These are phyloP conservation scores for Apogon hyalosoma DNA, from an alignment of 2,797 vertebrate species.

Conservation along the genomic window DNA sequence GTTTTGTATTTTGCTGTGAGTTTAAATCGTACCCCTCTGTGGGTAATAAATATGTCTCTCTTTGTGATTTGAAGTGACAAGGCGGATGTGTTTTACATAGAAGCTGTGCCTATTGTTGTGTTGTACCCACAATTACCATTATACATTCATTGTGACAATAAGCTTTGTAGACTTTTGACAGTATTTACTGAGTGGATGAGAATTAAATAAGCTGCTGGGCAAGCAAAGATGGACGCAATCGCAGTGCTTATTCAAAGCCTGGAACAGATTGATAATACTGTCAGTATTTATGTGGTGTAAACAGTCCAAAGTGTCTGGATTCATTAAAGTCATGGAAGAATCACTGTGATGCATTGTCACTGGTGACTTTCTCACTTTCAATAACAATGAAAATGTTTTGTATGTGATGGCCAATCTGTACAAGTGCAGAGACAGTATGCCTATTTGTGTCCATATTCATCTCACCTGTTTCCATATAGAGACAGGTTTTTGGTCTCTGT, in stretches of 20 bases:
- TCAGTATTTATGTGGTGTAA: constrained; percentile 50
- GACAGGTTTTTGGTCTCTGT: too few species aligned
- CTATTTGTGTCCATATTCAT: too few species aligned
- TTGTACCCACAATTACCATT: constrained; percentile 22
- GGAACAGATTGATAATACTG: constrained; percentile 47
- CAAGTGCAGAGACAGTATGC: too few species aligned
- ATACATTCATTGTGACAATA: constrained; percentile 10
- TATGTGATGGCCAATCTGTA: too few species aligned
- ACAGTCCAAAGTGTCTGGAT: constrained; percentile 20
- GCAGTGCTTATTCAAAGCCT: constrained; percentile 42
- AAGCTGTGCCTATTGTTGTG: constrained; percentile 6
- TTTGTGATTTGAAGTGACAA: constrained; percentile 25
- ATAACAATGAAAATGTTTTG: background rate
- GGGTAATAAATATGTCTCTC: constrained; percentile 12
- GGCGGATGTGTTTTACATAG: constrained; percentile 31
- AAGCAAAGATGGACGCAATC: constrained; percentile 56
- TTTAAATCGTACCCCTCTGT: constrained; percentile 9
- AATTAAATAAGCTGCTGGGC: constrained; percentile 29
- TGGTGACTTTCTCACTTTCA: constrained; percentile 8
- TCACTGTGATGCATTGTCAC: background rate
- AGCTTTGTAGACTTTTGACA: constrained; percentile 28
- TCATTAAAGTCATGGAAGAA: constrained; percentile 11
- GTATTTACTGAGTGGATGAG: constrained; percentile 44
- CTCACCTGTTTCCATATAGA: too few species aligned
- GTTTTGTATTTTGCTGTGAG: constrained; percentile 17